Evolutionary conservation across 2,888 invertebrate species (phyloP), one percentile per base, ranked within the genome.

Genomic region (Drosophila helvetica): DNA sequence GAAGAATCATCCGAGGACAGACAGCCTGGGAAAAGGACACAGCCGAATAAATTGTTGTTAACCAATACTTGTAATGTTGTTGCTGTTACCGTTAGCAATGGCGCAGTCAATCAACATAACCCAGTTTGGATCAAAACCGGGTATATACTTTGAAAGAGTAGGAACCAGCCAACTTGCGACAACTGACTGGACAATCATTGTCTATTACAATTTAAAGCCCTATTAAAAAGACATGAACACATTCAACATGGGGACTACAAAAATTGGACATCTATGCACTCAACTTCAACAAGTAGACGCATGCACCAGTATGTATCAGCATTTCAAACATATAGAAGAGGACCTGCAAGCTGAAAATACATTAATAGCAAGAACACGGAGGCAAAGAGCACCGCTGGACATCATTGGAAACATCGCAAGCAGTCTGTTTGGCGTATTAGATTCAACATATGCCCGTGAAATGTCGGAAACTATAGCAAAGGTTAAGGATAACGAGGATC

Each of bases 341-440:
- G 30, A 30, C 30, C 9, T 30, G 2, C 30, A 30, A 10, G 30
- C 10, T 30, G 30, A 30, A 30, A 30, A 30, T 10, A 9, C 3
- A 3, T 3, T 30, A 30, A 2, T 30, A 10, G 3, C 10, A 9
- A 30, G 30, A 10, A 10, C 30, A 30, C 1, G 30, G 9, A 30
- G 9, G 9, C 52, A 30, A 6, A 15, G 18, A 51, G 17, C 30
- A 30, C n/a, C 45, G 9, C 9, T 60, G 10, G 27, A 51, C 18
- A 45, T 58, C 19, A n/a, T 57, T 10, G 57, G 22, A 22, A 42
- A 50, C 17, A 58, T 50, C 12, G 57, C 22, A 15, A 50, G 57
- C 7, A 42, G 48, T n/a, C 47, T 48, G 1, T 57, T 57, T 33
- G 48, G 57, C n/a, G 48, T 57, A n/a, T 22, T 57, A 8, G 48